These are phyloP conservation scores for Stomatorhinus ivindoensis DNA, from an alignment of 2,113 vertebrate genomes.

Conservation along the genomic window DNA sequence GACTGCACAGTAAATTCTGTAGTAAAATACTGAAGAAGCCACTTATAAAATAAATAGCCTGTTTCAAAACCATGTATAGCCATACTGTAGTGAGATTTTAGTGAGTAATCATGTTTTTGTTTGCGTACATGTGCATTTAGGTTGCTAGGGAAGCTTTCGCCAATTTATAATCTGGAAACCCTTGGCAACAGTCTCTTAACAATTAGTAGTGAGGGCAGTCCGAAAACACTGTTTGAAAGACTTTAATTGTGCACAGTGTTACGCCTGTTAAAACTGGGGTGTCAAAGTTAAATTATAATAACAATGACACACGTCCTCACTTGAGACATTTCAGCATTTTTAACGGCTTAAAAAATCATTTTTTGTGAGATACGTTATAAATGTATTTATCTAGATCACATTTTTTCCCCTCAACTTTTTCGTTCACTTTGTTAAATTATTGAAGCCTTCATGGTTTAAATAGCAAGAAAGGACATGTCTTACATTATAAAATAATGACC, in stretches of 20 bases:
- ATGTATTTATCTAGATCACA: neutral
- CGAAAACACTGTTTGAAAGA: neutral
- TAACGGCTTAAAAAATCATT: neutral
- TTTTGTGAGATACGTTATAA: neutral
- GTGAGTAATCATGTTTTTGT: neutral
- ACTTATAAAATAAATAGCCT: neutral
- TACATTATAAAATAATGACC: neutral
- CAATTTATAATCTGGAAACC: constrained; percentile 18
- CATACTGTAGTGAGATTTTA: neutral
- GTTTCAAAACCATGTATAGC: neutral
- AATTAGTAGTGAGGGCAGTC: neutral
- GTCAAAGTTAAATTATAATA: neutral
- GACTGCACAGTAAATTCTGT: neutral
- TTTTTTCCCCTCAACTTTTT: neutral
- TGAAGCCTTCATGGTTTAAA: neutral
- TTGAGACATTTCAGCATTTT: neutral
- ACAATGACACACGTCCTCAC: neutral
- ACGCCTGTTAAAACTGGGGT: neutral
- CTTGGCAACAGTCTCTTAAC: constrained; percentile 16
- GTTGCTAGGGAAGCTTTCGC: constrained; percentile 37
- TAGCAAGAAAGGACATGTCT: neutral
- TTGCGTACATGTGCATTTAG: neutral
- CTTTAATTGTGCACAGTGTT: neutral
- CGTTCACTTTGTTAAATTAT: neutral
- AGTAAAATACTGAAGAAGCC: neutral